Evolutionary conservation across 2,888 invertebrate genomes (phyloP).

Genomic region (Pristionchus japonicus): DNA sequence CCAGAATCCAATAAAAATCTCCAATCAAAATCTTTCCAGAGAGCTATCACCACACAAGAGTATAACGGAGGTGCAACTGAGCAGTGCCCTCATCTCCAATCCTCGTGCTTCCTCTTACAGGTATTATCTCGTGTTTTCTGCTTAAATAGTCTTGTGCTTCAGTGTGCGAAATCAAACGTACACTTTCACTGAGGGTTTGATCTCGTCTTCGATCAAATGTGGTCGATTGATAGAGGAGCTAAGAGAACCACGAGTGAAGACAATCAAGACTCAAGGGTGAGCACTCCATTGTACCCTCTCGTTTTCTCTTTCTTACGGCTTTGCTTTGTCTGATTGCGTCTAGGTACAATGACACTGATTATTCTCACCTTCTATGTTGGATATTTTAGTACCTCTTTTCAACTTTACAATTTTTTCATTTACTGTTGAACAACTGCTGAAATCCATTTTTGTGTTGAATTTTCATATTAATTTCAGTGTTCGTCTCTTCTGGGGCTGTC

Average conservation of each 20-base stretch:
- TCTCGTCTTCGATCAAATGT: neutral
- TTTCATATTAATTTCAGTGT: neutral
- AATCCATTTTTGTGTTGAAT: too few relatives aligned
- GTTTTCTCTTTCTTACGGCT: neutral
- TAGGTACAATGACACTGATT: too few relatives aligned
- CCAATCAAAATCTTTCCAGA: neutral
- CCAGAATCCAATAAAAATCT: neutral
- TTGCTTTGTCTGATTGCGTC: too few relatives aligned
- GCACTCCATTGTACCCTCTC: neutral
- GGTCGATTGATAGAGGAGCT: neutral
- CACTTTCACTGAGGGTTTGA: neutral
- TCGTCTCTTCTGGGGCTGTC: conserved; percentile 27
- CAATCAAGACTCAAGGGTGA: neutral
- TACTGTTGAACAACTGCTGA: too few relatives aligned
- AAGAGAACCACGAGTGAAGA: neutral
- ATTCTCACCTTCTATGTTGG: too few relatives aligned
- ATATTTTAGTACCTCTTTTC: too few relatives aligned
- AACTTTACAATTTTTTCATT: too few relatives aligned
- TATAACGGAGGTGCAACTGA: neutral
- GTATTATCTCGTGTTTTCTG: neutral
- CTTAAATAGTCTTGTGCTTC: neutral
- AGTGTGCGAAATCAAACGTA: conserved; percentile 9
- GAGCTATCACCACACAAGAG: neutral
- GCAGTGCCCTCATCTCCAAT: neutral
- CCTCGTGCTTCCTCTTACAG: neutral